phyloP scores from a whole-genome alignment of 2,888 invertebrate genomes.

The Sinopyrophorus schimmeli region DNA sequence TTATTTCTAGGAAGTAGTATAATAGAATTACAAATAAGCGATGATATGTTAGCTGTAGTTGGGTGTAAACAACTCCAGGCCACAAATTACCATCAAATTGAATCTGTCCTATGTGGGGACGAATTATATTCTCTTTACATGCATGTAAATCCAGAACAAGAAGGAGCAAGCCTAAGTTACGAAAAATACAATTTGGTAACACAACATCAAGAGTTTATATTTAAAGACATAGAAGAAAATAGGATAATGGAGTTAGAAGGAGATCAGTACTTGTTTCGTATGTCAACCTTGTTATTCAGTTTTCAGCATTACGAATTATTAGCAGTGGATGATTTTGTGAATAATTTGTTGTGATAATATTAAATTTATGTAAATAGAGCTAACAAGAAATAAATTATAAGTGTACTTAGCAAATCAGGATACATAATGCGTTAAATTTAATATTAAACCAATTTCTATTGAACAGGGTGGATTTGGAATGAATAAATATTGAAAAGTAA shows the following conservation, averaged over 20 bases:
- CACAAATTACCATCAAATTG: slow-evolving; percentile 34
- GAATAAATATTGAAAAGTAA: too few relatives aligned
- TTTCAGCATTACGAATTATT: slow-evolving; percentile 30
- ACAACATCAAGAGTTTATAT: slow-evolving; percentile 17
- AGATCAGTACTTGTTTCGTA: slow-evolving; percentile 7
- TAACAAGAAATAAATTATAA: too few relatives aligned
- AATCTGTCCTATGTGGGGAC: slow-evolving; percentile 40
- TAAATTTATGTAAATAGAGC: too few relatives aligned
- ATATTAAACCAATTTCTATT: too few relatives aligned
- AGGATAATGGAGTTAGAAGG: slow-evolving; percentile 11
- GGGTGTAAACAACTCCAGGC: slow-evolving; percentile 21
- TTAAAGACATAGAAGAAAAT: slow-evolving; percentile 17
- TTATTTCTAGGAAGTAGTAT: slow-evolving; percentile 37
- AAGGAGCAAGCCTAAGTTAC: slow-evolving; percentile 14
- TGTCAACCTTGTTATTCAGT: slow-evolving; percentile 24
- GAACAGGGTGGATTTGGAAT: too few relatives aligned
- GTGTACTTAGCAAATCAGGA: too few relatives aligned
- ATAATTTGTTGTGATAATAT: too few relatives aligned
- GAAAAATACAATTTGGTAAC: slow-evolving; percentile 31
- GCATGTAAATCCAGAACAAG: slow-evolving; percentile 15
- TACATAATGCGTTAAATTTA: too few relatives aligned
- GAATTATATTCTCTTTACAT: slow-evolving; percentile 42
- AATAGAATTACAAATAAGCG: slow-evolving; percentile 35
- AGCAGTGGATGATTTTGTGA: slow-evolving; percentile 27
- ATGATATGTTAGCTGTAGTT: slow-evolving; percentile 31